These are phyloP conservation scores for Heliconius hortense DNA, from an alignment of 2,888 invertebrate genomes.

Conservation along the genomic window DNA sequence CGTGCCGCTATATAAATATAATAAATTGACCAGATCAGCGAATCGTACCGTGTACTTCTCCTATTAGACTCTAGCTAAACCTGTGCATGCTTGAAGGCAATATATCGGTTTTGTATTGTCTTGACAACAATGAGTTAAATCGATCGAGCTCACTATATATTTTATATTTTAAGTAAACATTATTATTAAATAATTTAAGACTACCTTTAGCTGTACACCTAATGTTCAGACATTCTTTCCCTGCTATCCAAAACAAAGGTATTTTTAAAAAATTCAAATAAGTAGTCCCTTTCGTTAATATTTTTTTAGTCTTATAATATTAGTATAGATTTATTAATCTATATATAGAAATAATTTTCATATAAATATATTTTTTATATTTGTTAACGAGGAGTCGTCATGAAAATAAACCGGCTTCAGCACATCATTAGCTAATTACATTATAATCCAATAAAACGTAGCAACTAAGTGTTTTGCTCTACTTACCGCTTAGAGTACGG, in stretches of 20 bases:
- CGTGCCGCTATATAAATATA: no score
- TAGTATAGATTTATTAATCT: neutral
- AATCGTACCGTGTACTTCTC: neutral
- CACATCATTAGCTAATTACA: slow-evolving; percentile 22
- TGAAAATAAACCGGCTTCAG: slow-evolving; percentile 18
- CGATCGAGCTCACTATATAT: neutral
- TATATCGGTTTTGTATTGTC: neutral
- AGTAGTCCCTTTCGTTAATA: neutral
- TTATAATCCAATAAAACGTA: slow-evolving; percentile 24
- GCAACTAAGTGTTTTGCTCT: neutral
- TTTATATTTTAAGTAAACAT: neutral
- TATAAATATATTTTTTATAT: neutral
- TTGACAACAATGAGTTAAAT: neutral
- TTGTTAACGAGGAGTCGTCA: neutral
- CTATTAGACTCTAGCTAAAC: neutral
- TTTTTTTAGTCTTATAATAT: no score
- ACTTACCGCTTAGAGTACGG: neutral
- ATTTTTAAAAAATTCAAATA: no score
- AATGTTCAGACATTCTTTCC: neutral
- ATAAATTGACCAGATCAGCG: neutral
- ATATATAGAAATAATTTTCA: neutral
- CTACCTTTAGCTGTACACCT: neutral
- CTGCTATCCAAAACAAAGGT: no score
- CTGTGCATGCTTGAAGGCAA: neutral
- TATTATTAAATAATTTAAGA: neutral